Percentiles rank a stretch among this genome's conserved stretches.
These are phyloP conservation scores for Halcyon smyrnensis DNA, from an alignment of 2,797 vertebrate genomes.

Conservation along the genomic window DNA sequence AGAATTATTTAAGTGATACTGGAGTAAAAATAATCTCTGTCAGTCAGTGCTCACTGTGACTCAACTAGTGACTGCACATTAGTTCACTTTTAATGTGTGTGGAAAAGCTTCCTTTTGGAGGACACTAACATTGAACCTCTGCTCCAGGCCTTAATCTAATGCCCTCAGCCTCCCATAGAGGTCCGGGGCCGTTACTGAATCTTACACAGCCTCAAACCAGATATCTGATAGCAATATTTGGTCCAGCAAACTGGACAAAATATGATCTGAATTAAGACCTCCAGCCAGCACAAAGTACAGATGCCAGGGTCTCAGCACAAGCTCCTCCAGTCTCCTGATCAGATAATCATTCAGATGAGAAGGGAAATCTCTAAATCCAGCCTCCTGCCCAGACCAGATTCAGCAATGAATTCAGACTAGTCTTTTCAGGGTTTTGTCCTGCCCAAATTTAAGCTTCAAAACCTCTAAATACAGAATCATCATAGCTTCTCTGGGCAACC, in stretches of 20 bases:
- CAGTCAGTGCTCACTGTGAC: not conserved
- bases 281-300: not conserved
- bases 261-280: not conserved
- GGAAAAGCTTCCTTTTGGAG: not conserved
- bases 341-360: not conserved
- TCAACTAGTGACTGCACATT: not conserved
- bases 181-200: not conserved
- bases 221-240: not conserved
- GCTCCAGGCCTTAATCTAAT: not conserved
- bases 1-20: constrained; percentile 39
- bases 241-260: not conserved
- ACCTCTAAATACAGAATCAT: not conserved
- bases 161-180: rapidly evolving
- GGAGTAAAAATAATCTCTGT: constrained; percentile 18
- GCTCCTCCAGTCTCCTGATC: not conserved
- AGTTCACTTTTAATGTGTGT: not conserved
- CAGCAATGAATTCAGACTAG: not conserved
- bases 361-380: not conserved
- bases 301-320: not conserved
- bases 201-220: not conserved
- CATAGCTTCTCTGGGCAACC: not conserved
- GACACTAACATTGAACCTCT: not conserved
- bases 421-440: not conserved
- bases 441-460: not conserved
- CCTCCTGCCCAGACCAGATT: not conserved